Percentiles rank a stretch among this genome's conserved stretches.
These are phyloP conservation scores for Xenopus tropicalis DNA, from an alignment of 2,113 vertebrate genomes.

Conservation along the genomic window DNA sequence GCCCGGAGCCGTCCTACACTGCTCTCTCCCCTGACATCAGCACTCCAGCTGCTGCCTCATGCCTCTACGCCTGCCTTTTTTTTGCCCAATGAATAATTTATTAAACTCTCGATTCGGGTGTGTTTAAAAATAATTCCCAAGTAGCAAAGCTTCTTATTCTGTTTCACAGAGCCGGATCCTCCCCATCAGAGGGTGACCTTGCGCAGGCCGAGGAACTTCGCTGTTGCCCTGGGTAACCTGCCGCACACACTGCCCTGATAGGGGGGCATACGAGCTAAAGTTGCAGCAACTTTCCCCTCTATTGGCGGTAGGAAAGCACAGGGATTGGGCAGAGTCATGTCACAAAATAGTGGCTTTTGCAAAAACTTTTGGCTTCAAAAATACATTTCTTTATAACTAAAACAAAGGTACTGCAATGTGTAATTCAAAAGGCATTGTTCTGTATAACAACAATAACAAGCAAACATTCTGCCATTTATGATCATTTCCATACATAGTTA, in stretches of 20 bases:
- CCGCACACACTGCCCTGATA: conserved; percentile 15
- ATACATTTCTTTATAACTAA: no score
- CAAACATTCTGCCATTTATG: no score
- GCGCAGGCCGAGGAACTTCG: conserved; percentile 5
- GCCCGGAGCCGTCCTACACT: conserved; percentile 71
- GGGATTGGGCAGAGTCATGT: no score
- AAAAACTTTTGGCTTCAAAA: no score
- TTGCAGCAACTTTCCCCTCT: background rate
- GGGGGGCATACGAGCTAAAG: conserved; percentile 32
- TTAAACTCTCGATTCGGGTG: conserved; percentile 51
- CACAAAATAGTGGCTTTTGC: no score
- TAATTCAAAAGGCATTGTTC: no score
- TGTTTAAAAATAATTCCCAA: conserved; percentile 50
- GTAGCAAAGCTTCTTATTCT: conserved; percentile 38
- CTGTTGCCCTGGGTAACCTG: conserved; percentile 13
- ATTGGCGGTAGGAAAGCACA: background rate
- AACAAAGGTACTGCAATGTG: no score
- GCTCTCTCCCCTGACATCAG: conserved; percentile 83
- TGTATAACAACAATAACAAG: no score
- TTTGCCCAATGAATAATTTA: conserved; percentile 67
- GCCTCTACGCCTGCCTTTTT: background rate
- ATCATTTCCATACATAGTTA: no score
- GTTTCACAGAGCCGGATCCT: conserved; percentile 11
- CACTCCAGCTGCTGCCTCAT: conserved; percentile 68
- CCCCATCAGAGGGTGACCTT: conserved; percentile 51